Conservation (phyloP, 2,113 vertebrate genomes). For the Dasypus novemcinctus region DNA sequence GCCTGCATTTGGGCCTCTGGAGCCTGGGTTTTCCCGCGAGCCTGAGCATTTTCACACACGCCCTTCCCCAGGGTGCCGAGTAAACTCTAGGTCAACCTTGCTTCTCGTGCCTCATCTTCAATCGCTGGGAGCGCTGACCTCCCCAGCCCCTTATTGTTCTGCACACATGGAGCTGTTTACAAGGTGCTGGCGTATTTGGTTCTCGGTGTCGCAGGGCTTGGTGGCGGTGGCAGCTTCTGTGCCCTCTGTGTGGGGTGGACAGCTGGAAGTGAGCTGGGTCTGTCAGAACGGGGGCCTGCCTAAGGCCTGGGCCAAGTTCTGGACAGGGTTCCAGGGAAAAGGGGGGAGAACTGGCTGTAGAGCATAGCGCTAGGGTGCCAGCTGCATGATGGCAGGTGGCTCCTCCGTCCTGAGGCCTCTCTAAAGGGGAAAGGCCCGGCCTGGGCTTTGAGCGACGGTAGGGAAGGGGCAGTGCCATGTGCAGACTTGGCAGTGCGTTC, state of each 20-base stretch:
- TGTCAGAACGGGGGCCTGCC: neutral
- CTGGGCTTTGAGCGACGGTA: neutral
- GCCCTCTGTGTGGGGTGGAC: neutral
- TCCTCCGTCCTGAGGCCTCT: neutral
- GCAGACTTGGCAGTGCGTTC: too few species aligned
- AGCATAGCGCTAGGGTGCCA: accelerated
- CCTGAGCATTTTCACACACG: neutral
- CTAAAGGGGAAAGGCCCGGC: neutral
- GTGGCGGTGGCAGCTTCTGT: neutral
- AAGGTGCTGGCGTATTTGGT: neutral
- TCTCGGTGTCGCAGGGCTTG: neutral
- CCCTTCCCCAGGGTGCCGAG: neutral
- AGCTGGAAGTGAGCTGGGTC: neutral
- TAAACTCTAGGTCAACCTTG: neutral
- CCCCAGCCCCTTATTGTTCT: neutral
- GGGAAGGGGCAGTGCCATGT: too few species aligned
- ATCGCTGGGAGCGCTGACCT: neutral
- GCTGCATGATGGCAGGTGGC: accelerated
- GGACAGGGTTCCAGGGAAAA: neutral
- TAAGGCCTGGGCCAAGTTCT: neutral
- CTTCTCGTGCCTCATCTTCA: neutral
- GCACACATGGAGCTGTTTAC: neutral
- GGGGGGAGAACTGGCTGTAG: neutral
- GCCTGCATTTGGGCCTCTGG: neutral
- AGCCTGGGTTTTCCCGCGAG: neutral